Percentiles rank a stretch among this genome's conserved stretches.
These are phyloP conservation scores for Chamaea fasciata DNA, from an alignment of 2,113 vertebrate genomes.

Conservation along the genomic window DNA sequence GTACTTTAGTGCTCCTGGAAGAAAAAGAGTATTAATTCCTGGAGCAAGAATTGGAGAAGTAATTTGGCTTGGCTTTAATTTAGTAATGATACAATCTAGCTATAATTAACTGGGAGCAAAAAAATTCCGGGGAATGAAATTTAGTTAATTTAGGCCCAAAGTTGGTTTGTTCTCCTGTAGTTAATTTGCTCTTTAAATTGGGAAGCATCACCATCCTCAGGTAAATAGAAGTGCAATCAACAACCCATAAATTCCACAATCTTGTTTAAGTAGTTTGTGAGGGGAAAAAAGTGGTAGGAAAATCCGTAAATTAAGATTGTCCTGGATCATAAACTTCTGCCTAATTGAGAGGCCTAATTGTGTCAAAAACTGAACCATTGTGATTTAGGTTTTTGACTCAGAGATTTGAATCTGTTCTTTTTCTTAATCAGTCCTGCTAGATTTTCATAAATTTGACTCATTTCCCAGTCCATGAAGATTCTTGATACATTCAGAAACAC, in stretches of 20 bases:
- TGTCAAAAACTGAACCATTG: not conserved
- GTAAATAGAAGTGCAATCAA: not conserved
- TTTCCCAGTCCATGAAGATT: not conserved
- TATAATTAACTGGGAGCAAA: slow-evolving; percentile 51
- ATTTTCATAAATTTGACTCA: not conserved
- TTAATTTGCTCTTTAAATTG: not conserved
- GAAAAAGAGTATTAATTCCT: slow-evolving; percentile 42
- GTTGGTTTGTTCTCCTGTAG: not conserved
- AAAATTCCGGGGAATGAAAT: slow-evolving; percentile 11
- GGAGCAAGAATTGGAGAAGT: slow-evolving; percentile 15
- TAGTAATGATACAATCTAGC: slow-evolving; percentile 39
- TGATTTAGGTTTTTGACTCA: not conserved
- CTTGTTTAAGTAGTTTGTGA: not conserved
- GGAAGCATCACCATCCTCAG: not conserved
- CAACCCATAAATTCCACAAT: not conserved
- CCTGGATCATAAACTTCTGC: not conserved
- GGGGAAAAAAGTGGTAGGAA: not conserved
- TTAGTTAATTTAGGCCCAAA: not conserved
- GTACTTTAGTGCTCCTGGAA: slow-evolving; percentile 44
- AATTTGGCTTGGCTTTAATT: slow-evolving; percentile 59
- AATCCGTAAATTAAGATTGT: not conserved
- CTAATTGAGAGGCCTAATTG: not conserved
- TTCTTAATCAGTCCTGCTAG: not conserved
- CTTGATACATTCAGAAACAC: accelerated
- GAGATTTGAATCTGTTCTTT: not conserved